Conservation (phyloP, 2,888 invertebrate genomes). For the Rhagonycha lutea region DNA sequence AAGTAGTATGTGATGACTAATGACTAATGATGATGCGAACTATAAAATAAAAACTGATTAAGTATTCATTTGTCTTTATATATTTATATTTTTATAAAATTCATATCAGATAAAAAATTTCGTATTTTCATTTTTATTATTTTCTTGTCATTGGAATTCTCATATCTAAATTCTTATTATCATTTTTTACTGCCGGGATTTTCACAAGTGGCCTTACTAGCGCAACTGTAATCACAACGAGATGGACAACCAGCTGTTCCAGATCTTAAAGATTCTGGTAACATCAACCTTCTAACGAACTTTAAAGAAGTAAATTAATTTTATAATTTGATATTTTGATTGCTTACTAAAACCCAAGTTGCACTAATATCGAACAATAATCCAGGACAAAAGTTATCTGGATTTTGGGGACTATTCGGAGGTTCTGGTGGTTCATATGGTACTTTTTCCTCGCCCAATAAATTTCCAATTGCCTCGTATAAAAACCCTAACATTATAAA, state of each 20-base stretch:
- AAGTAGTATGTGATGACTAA: no score
- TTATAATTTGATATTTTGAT: background rate
- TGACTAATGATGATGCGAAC: no score
- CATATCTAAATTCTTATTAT: background rate
- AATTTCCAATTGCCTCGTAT: constrained; percentile 5
- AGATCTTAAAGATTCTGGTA: constrained; percentile 15
- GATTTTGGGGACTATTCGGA: background rate
- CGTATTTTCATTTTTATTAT: background rate
- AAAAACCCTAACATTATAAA: constrained; percentile 13
- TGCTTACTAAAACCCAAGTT: constrained; percentile 30
- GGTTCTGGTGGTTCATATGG: background rate
- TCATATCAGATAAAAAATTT: background rate
- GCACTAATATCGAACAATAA: constrained; percentile 25
- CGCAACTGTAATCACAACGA: background rate
- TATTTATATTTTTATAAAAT: background rate
- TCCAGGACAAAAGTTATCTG: constrained; percentile 29
- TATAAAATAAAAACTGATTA: no score
- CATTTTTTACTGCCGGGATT: background rate
- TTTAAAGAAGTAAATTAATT: constrained; percentile 6
- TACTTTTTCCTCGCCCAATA: constrained; percentile 1
- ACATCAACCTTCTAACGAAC: constrained; percentile 21
- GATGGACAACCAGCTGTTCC: background rate
- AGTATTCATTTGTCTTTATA: no score
- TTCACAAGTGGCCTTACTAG: background rate
- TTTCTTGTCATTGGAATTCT: background rate